Conservation (phyloP, 2,888 invertebrate genomes). For the Tuta absoluta region DNA sequence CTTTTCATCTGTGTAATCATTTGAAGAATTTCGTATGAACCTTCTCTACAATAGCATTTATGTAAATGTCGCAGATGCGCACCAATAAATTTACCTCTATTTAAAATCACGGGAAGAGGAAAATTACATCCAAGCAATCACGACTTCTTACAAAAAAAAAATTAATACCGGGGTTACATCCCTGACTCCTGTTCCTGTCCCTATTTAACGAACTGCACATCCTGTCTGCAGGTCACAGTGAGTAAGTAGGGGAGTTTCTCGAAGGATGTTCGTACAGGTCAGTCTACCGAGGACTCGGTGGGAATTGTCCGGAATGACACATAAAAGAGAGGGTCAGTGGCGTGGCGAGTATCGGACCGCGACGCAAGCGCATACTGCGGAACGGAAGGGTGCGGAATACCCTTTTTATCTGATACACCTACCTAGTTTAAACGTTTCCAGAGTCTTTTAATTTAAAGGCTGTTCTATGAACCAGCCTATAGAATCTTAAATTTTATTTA, state of each 20-base stretch:
- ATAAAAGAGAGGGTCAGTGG: constrained; percentile 50
- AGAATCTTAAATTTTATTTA: too few relatives aligned
- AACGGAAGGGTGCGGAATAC: constrained; percentile 57
- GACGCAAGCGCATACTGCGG: constrained; percentile 54
- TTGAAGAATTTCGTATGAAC: background rate
- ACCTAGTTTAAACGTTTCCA: background rate
- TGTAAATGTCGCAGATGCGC: background rate
- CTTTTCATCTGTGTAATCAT: background rate
- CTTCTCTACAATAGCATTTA: background rate
- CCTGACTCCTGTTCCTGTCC: background rate
- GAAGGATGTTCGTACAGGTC: constrained; percentile 30
- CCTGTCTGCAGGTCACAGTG: constrained; percentile 35
- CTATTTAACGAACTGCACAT: constrained; percentile 46
- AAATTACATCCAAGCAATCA: background rate
- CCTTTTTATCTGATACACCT: background rate
- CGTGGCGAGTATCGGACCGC: constrained; percentile 55
- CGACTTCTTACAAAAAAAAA: background rate
- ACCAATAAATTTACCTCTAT: background rate
- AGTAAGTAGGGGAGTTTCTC: constrained; percentile 18
- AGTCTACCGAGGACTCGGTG: constrained; percentile 20
- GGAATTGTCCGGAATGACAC: constrained; percentile 26
- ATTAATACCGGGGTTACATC: background rate
- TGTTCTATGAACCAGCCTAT: background rate
- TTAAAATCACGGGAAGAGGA: background rate
- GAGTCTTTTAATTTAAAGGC: background rate